These are phyloP conservation scores for Alentia gelatinosa DNA, from an alignment of 2,888 invertebrate genomes.

Conservation along the genomic window DNA sequence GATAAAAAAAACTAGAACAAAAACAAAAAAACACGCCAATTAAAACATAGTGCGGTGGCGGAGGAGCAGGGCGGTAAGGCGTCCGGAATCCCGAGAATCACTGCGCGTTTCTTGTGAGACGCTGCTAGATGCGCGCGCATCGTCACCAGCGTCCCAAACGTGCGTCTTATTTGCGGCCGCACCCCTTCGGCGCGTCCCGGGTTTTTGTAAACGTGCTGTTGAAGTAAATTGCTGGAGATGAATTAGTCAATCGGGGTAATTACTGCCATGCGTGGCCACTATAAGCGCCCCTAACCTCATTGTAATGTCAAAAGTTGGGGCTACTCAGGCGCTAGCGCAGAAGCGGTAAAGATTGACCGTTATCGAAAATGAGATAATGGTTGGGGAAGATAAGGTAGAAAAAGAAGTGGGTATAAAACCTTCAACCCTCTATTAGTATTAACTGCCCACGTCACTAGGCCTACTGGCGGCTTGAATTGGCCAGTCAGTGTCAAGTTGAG, in stretches of 20 bases:
- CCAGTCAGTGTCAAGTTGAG: not conserved
- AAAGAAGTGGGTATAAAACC: not conserved
- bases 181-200: not conserved
- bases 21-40: too few species aligned
- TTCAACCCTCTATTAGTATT: not conserved
- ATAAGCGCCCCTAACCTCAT: not conserved
- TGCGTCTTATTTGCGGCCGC: slow-evolving; percentile 41
- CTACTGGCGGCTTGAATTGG: not conserved
- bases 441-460: not conserved
- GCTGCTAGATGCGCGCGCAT: too few species aligned
- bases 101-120: too few species aligned
- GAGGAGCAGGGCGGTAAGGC: too few species aligned
- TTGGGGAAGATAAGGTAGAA: too few species aligned
- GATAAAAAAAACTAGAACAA: too few species aligned
- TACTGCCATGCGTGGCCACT: not conserved
- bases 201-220: slow-evolving; percentile 1
- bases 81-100: too few species aligned
- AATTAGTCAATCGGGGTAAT: not conserved
- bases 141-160: too few species aligned
- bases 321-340: not conserved
- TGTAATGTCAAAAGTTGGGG: not conserved
- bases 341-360: not conserved
- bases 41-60: too few species aligned
- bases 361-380: slow-evolving; percentile 1
- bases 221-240: not conserved